Conservation (phyloP, 1,140 invertebrate species). For the Pseudachorutes palmiensis region DNA sequence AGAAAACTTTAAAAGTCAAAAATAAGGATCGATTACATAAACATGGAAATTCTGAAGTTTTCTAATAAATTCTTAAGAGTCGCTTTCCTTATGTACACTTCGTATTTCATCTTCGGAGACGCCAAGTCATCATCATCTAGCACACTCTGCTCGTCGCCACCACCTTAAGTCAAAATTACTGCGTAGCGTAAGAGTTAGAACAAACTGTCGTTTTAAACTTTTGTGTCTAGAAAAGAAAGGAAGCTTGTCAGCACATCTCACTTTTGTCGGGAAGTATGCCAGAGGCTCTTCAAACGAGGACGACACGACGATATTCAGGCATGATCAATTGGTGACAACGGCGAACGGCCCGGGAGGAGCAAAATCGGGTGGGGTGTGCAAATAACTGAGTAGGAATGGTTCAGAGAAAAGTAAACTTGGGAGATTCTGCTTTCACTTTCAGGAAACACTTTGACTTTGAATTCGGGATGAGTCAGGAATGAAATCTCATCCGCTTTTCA, state of each 20-base stretch:
- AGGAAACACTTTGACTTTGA: neutral
- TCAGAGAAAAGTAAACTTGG: neutral
- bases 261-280: neutral
- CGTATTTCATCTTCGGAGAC: neutral
- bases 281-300: neutral
- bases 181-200: neutral
- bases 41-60: slow-evolving; percentile 24
- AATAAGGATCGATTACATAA: slow-evolving; percentile 23
- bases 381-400: neutral
- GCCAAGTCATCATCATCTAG: neutral
- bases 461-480: neutral
- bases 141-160: neutral
- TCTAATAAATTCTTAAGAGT: slow-evolving; percentile 18
- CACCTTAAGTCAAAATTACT: neutral
- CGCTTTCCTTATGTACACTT: neutral
- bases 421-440: neutral
- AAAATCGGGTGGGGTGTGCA: neutral
- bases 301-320: neutral
- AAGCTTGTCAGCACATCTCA: neutral
- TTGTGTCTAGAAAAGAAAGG: neutral
- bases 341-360: neutral
- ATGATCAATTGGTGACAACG: neutral
- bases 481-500: too few relatives aligned
- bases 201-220: neutral
- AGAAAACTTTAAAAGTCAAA: slow-evolving; percentile 6